Evolutionary conservation across 2,113 vertebrate species (phyloP).

Genomic region (Desmodus rotundus): DNA sequence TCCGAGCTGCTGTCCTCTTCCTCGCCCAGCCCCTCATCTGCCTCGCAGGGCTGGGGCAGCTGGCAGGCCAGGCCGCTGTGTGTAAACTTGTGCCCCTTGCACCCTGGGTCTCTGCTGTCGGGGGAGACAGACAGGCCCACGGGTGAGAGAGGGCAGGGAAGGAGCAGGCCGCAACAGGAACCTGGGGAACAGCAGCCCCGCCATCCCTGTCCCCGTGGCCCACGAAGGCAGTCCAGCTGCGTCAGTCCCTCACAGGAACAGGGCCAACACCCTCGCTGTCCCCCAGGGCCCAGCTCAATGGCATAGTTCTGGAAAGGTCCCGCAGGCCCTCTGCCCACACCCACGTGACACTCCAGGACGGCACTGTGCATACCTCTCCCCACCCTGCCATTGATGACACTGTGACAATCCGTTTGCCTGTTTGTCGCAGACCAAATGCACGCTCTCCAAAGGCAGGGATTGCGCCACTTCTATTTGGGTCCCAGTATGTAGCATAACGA

Average conservation of each 20-base stretch:
- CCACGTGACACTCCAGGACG: background rate
- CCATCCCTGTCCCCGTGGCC: accelerated
- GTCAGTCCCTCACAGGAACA: background rate
- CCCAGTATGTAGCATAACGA: background rate
- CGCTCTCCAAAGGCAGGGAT: background rate
- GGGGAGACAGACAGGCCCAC: constrained; percentile 35
- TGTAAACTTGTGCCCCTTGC: constrained; percentile 95
- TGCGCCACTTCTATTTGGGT: background rate
- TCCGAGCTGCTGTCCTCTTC: constrained; percentile 99
- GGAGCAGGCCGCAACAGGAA: background rate
- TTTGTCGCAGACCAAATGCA: background rate
- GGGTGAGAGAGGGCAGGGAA: background rate
- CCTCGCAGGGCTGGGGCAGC: constrained; percentile 87
- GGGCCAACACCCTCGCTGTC: background rate
- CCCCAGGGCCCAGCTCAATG: background rate
- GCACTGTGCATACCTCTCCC: background rate
- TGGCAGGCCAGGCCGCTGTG: constrained; percentile 91
- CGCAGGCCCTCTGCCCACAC: background rate
- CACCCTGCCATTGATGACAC: background rate
- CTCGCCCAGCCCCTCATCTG: constrained; percentile 92
- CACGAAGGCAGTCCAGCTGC: background rate
- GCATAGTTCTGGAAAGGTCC: background rate
- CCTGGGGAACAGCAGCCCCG: background rate
- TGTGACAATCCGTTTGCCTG: background rate
- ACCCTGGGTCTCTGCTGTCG: constrained; percentile 89